A percentile compares a stretch with the other conserved stretches of the same genome.
These are phyloP conservation scores for Eumeta japonica DNA, from an alignment of 1,140 invertebrate genomes.

Conservation along the genomic window DNA sequence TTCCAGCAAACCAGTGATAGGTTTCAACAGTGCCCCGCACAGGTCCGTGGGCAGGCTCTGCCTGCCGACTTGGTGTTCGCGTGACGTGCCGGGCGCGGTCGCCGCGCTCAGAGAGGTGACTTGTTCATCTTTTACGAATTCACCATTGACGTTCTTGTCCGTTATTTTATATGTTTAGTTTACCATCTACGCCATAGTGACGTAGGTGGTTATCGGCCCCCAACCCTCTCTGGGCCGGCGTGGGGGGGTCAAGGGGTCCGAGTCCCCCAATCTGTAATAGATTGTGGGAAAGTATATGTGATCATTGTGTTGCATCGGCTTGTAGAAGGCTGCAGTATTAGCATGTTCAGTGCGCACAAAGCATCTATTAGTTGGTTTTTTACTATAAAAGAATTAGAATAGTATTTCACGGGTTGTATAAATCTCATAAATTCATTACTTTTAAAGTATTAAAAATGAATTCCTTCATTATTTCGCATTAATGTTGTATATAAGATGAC, in stretches of 20 bases:
- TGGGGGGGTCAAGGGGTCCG: neutral
- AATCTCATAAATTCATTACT: too few relatives aligned
- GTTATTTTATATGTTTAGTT: neutral
- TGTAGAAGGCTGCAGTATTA: too few relatives aligned
- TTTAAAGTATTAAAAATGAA: neutral
- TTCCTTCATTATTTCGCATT: neutral
- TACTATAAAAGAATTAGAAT: too few relatives aligned
- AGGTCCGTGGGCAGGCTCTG: constrained; percentile 92
- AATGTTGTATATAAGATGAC: neutral
- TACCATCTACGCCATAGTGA: neutral
- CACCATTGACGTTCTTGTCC: neutral
- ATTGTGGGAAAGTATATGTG: neutral
- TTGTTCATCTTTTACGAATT: too few relatives aligned
- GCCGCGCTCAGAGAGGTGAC: constrained; percentile 67
- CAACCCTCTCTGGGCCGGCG: neutral
- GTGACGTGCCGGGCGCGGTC: constrained; percentile 70
- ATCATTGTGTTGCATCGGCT: too few relatives aligned
- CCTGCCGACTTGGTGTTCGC: constrained; percentile 72
- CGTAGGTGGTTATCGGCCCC: neutral
- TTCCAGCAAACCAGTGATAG: constrained; percentile 85
- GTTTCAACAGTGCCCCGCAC: constrained; percentile 96
- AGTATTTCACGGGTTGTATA: too few relatives aligned
- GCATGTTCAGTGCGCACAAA: too few relatives aligned
- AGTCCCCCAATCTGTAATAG: neutral
- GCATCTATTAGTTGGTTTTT: too few relatives aligned